phyloP scores from a whole-genome alignment of 2,113 vertebrate genomes.

The Montifringilla adamsi region DNA sequence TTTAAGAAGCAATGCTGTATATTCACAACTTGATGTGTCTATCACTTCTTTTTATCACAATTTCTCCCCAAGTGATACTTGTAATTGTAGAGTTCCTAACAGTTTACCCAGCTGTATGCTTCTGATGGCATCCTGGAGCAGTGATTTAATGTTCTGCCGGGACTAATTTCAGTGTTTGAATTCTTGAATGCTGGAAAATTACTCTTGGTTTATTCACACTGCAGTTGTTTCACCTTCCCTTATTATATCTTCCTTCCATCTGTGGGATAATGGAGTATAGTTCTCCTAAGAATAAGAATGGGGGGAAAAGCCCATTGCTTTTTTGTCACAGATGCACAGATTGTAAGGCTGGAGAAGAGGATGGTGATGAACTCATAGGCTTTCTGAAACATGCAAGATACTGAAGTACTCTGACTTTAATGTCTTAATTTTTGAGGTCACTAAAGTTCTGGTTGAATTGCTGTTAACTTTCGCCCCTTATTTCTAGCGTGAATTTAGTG shows the following conservation, averaged over 20 bases:
- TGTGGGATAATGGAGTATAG: background rate
- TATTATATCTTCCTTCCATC: background rate
- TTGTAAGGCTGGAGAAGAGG: background rate
- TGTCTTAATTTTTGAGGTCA: background rate
- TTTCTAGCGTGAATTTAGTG: background rate
- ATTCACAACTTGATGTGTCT: constrained; percentile 52
- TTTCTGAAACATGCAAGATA: background rate
- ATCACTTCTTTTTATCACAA: constrained; percentile 49
- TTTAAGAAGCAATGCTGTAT: constrained; percentile 55
- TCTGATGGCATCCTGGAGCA: constrained; percentile 12
- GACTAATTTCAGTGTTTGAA: background rate
- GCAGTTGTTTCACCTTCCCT: constrained; percentile 33
- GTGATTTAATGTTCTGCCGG: constrained; percentile 10
- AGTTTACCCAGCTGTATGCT: constrained; percentile 19
- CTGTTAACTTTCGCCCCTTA: background rate
- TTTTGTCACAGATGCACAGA: background rate
- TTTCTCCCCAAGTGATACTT: constrained; percentile 59
- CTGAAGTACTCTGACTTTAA: background rate
- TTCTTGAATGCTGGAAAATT: background rate
- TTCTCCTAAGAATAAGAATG: background rate
- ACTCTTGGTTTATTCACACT: constrained; percentile 11
- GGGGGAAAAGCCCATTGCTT: background rate
- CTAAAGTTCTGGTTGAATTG: background rate
- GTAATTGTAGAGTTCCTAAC: constrained; percentile 32
- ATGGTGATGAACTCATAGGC: background rate